Conservation (phyloP, 2,797 vertebrate genomes). For the Channallabes apus region DNA sequence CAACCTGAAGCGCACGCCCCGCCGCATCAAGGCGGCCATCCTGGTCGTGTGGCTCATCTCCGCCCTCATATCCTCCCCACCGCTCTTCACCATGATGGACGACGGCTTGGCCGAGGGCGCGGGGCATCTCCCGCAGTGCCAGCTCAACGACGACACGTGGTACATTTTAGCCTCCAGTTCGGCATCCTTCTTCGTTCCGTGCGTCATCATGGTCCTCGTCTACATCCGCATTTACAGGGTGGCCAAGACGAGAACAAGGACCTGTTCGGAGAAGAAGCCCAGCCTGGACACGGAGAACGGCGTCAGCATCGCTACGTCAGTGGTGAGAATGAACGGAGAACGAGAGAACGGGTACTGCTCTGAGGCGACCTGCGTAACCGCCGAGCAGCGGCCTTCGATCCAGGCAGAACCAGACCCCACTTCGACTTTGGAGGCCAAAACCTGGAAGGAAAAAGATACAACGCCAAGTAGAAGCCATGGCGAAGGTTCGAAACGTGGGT, state of each 20-base stretch:
- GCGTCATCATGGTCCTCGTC: conserved; percentile 92
- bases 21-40: conserved; percentile 82
- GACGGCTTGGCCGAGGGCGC: conserved; percentile 40
- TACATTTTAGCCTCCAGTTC: conserved; percentile 89
- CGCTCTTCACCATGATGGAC: conserved; percentile 75
- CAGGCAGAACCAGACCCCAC: conserved; percentile 23
- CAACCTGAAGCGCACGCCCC: conserved; percentile 77
- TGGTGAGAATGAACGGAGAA: background rate
- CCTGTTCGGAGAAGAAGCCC: conserved; percentile 50
- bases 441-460: conserved; percentile 24
- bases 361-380: conserved; percentile 10
- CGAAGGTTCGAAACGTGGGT: conserved; percentile 23
- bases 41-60: conserved; percentile 86
- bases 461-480: conserved; percentile 37
- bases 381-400: conserved; percentile 14
- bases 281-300: conserved; percentile 10
- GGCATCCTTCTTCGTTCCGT: conserved; percentile 89
- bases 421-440: conserved; percentile 12
- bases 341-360: conserved; percentile 50
- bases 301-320: background rate
- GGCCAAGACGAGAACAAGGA: conserved; percentile 75
- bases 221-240: conserved; percentile 89
- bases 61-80: conserved; percentile 85
- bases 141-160: conserved; percentile 85
- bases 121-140: conserved; percentile 65